A percentile compares a stretch with the other conserved stretches of the same genome.
phyloP scores from a whole-genome alignment of 2,888 invertebrate species.

The Blomia tropicalis region DNA sequence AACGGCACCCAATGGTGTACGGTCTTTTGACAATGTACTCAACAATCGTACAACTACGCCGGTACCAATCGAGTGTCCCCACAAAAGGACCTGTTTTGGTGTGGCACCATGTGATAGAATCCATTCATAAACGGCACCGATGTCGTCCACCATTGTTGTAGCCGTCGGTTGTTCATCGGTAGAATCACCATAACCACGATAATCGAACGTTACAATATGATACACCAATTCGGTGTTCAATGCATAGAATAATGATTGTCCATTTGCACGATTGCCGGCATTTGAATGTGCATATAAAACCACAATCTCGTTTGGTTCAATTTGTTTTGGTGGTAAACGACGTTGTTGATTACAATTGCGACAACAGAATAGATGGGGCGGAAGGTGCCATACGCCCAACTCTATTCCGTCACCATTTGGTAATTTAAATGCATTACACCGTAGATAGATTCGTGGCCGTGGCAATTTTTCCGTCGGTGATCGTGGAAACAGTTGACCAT shows the following conservation, averaged over 20 bases:
- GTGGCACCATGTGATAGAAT: background rate
- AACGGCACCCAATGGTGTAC: background rate
- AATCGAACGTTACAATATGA: conserved; percentile 24
- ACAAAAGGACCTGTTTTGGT: conserved; percentile 15
- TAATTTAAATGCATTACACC: no score
- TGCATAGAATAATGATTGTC: background rate
- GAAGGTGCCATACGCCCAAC: no score
- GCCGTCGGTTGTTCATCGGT: conserved; percentile 20
- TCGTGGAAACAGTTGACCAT: no score
- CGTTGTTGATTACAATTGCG: no score
- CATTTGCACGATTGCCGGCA: conserved; percentile 5
- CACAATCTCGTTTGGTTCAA: no score
- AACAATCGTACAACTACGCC: conserved; percentile 16
- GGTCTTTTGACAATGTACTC: background rate
- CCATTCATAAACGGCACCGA: conserved; percentile 22
- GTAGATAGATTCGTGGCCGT: no score
- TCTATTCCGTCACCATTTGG: no score
- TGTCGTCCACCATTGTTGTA: conserved; percentile 17
- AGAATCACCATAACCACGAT: conserved; percentile 25
- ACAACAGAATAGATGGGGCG: no score
- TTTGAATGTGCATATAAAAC: conserved; percentile 20
- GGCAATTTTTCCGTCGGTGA: no score
- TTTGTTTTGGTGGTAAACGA: no score
- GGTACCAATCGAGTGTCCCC: conserved; percentile 26
- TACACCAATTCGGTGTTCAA: background rate